phyloP scores from a whole-genome alignment of 2,797 vertebrate genomes.

The Sebastes paucispinis region DNA sequence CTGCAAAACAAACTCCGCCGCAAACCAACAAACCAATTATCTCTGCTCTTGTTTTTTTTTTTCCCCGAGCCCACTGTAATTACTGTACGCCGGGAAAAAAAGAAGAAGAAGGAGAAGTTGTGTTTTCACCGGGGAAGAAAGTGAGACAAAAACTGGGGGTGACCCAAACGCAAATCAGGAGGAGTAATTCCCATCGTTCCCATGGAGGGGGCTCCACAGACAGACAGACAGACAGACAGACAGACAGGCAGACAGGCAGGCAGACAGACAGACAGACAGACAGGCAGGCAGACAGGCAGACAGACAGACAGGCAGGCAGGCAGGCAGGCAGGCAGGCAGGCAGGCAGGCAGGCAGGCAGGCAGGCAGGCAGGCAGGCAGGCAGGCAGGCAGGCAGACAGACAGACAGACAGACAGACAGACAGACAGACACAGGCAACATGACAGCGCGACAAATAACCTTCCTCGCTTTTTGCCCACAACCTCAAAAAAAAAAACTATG shows the following conservation, averaged over 20 bases:
- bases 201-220: conserved; percentile 40
- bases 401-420: accelerated
- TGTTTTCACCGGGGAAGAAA: conserved; percentile 32
- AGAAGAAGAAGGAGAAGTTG: not conserved
- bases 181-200: conserved; percentile 56
- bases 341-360: accelerated
- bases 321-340: accelerated
- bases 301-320: accelerated
- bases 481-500: conserved; percentile 77
- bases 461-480: conserved; percentile 69
- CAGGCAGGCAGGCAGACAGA: too few species aligned
- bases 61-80: conserved; percentile 53
- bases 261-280: too few species aligned
- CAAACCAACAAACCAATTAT: conserved; percentile 75
- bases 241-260: accelerated
- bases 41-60: conserved; percentile 57
- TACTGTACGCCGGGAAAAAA: conserved; percentile 29
- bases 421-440: conserved; percentile 55
- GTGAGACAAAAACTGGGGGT: conserved; percentile 6
- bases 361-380: accelerated
- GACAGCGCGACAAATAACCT: conserved; percentile 90
- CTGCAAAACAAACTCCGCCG: conserved; percentile 61
- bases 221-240: too few species aligned
- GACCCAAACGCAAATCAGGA: conserved; percentile 20
- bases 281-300: too few species aligned